Evolutionary conservation across 2,113 vertebrate species (phyloP), one percentile per base, ranked within the genome.

Genomic region (Stercorarius parasiticus): DNA sequence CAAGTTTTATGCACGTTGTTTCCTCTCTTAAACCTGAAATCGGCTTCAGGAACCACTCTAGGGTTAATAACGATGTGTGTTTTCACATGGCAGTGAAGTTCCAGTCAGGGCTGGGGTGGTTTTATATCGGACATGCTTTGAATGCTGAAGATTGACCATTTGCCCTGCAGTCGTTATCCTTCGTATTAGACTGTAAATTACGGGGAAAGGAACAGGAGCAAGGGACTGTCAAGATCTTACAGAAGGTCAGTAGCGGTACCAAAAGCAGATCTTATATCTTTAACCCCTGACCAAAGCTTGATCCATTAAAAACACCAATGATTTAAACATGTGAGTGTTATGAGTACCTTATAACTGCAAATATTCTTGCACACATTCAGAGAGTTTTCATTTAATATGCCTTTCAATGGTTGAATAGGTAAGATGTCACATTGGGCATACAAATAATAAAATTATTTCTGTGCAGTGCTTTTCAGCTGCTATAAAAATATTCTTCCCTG

Each of bases 361-460:
- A 53, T 65, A 47, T 19, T 91, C 78, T 91, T 61, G 22, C 50
- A 66, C 15, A 25, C 15, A 3, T 61, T 86, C 19, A 30, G 11
- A 49, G 26, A 77, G n/a, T 85, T 94, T 92, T 82, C 77, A 82
- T 86, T 94, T 87, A 84, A 72, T 45, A 59, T 47, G 5, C 15
- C 49, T 82, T 91, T 87, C 69, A 82, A 25, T 65, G 42, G 50
- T 64, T 90, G 67, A 90, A 66, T 20, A 82, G 70, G 38, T 27
- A 85, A 92, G 62, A 66, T 87, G 40, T 85, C 70, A 73, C 15
- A 55, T 10, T 53, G 36, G n/a, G 26, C 56, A 90, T 53, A 95
- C 90, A 88, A 82, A 88, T 42, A 84, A 65, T 73, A 84, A 78
- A 80, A 59, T 52, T 76, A 91, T 36, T 79, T 93, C 52, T 13